Base-by-base conservation (phyloP, 2,888 invertebrate genomes). In the Pristionchus arcanus region DNA sequence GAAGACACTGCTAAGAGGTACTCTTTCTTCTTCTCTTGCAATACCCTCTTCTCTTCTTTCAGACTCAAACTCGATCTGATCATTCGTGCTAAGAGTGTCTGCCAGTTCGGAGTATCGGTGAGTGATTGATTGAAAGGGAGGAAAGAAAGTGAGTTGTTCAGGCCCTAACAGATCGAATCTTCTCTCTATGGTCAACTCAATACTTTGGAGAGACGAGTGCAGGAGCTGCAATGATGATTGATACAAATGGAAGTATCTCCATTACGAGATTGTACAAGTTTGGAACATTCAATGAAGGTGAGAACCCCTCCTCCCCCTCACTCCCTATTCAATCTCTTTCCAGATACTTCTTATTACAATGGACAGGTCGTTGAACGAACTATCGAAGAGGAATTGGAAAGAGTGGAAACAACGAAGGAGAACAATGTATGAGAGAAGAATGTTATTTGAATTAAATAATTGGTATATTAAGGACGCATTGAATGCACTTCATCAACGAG, bases 81-180 rank as follows among this genome's bases (percentile, higher is more conserved):
- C 84, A 84, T 84, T 55, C 84, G 84, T 31, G 53, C 84, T 53
- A 34, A 59, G 55, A 55, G 55, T 42, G 84, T 84, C 28, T 84
- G 84, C 19, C n/a, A 28, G 28, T 31, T 7, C 19, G 84, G 84
- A 28, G 25, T 84, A 28, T 84, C 84, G 28, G 84, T 84, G 25
- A 59, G 84, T 49, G 25, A 19, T 13, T 19, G 31, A 71, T 4
- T 71, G 34, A 15, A 71, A 19, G 34, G 2, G n/a, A 21, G 16
- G 16, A 19, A 28, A 13, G 71, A 11, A 42, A 42, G 11, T 28
- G 15, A 37, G 1, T 15, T 2, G 25, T 87, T 63, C 1, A 87
- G 87, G 53, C 53, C 0, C 15, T 87, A 42, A 21, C 87, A 13
- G 34, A 25, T 13, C 15, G n/a, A 11, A 63, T 87, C 19, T 19